A percentile compares a stretch with the other conserved stretches of the same genome.
Evolutionary conservation across 2,888 invertebrate species (phyloP).

Genomic region (Dolomedes plantarius): DNA sequence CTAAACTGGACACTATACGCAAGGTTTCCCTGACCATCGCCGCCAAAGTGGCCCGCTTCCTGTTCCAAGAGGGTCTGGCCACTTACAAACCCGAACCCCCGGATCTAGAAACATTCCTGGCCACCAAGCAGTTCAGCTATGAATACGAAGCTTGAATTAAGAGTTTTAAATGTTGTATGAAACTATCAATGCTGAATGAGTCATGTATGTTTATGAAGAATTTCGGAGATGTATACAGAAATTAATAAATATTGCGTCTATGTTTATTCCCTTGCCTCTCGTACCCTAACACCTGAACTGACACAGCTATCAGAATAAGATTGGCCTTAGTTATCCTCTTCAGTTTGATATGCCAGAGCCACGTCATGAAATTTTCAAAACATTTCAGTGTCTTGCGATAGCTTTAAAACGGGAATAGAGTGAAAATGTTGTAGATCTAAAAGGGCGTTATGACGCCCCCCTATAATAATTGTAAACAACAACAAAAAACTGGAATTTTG

Average conservation of each 20-base stretch:
- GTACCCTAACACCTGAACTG: no score
- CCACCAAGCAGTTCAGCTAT: constrained; percentile 77
- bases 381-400: no score
- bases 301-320: no score
- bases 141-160: constrained; percentile 77
- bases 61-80: constrained; percentile 82
- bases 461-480: no score
- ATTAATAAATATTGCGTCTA: background rate
- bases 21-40: constrained; percentile 93
- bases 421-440: no score
- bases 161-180: background rate
- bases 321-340: no score
- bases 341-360: no score
- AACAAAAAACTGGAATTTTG: no score
- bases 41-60: constrained; percentile 86
- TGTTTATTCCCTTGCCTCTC: constrained; percentile 5
- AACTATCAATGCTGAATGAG: background rate
- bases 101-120: constrained; percentile 79
- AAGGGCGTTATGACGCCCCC: no score
- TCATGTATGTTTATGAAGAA: constrained; percentile 1
- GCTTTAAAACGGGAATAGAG: no score
- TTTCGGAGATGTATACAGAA: background rate
- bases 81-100: constrained; percentile 79
- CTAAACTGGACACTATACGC: constrained; percentile 88
- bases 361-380: no score